phyloP scores from a whole-genome alignment of 2,113 vertebrate genomes.

The Oxygymnocypris stewartii region DNA sequence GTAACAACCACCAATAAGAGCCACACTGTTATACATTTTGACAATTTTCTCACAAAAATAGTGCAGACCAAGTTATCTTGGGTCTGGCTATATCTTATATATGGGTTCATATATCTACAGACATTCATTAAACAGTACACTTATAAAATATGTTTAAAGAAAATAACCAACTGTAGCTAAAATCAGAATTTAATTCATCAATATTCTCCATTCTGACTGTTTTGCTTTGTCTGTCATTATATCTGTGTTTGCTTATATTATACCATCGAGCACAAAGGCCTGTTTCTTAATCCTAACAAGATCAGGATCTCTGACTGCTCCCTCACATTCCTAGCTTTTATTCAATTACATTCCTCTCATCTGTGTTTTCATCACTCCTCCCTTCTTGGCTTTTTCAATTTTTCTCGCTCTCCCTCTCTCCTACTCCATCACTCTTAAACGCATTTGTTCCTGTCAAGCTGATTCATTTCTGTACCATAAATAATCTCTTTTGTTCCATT shows the following conservation, averaged over 20 bases:
- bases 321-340: slow-evolving; percentile 32
- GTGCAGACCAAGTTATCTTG: not conserved
- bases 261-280: not conserved
- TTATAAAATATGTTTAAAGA: not conserved
- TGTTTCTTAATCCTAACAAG: slow-evolving; percentile 22
- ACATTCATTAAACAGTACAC: not conserved
- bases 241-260: not conserved
- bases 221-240: not conserved
- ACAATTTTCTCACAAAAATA: not conserved
- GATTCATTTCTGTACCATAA: slow-evolving; percentile 24
- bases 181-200: not conserved
- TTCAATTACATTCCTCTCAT: slow-evolving; percentile 35
- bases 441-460: slow-evolving; percentile 37
- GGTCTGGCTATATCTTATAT: not conserved
- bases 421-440: slow-evolving; percentile 37
- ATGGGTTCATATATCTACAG: not conserved
- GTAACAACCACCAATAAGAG: not conserved
- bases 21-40: not conserved
- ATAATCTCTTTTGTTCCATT: slow-evolving; percentile 45
- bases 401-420: not conserved
- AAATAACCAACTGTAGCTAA: not conserved
- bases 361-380: slow-evolving; percentile 20
- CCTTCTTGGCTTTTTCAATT: not conserved
- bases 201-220: not conserved
- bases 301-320: slow-evolving; percentile 9